These are phyloP conservation scores for Phodopus roborovskii DNA, from an alignment of 2,113 vertebrate genomes.

Conservation along the genomic window DNA sequence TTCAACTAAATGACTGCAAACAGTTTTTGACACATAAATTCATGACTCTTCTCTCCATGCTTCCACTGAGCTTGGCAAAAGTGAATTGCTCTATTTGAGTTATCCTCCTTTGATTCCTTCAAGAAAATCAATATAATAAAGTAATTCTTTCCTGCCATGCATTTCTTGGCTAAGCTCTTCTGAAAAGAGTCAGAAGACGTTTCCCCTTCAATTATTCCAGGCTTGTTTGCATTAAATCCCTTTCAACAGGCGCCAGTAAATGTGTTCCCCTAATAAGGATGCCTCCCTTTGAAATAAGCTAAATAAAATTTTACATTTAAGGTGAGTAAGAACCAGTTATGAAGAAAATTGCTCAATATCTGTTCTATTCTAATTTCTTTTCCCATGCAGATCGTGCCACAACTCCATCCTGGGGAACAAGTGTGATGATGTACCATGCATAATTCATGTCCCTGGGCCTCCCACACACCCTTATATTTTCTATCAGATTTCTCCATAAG, in stretches of 20 bases:
- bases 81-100: constrained; percentile 93
- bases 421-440: constrained; percentile 93
- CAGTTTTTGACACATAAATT: constrained; percentile 92
- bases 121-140: constrained; percentile 97
- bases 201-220: constrained; percentile 96
- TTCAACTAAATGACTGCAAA: constrained; percentile 89
- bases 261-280: constrained; percentile 90
- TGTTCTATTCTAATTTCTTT: constrained; percentile 92
- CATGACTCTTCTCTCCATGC: constrained; percentile 83
- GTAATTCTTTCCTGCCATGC: constrained; percentile 93
- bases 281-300: constrained; percentile 90
- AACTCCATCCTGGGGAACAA: constrained; percentile 86
- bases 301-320: constrained; percentile 96
- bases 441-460: constrained; percentile 93
- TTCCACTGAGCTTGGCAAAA: constrained; percentile 88
- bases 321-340: constrained; percentile 95
- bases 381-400: constrained; percentile 87
- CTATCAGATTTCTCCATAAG: constrained; percentile 89
- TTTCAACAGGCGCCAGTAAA: constrained; percentile 87
- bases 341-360: constrained; percentile 96
- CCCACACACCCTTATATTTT: constrained; percentile 88
- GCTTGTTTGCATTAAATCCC: constrained; percentile 95
- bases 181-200: constrained; percentile 91
- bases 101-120: constrained; percentile 92
- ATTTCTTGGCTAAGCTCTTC: constrained; percentile 91